Evolutionary conservation across 2,888 invertebrate genomes (phyloP).

Genomic region (Agrochola macilenta): DNA sequence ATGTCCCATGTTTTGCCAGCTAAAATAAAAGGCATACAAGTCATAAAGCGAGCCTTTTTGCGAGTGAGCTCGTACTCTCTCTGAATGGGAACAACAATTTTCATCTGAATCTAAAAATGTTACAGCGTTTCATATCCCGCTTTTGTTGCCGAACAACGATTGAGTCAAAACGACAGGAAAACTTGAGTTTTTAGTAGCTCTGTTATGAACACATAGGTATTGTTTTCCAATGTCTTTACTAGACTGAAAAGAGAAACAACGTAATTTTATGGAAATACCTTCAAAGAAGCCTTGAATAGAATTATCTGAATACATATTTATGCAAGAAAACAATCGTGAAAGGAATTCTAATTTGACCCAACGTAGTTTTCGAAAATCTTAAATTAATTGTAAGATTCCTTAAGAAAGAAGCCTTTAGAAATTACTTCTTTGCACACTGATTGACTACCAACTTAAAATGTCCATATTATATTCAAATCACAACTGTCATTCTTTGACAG

Average conservation of each 20-base stretch:
- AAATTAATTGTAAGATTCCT: not conserved
- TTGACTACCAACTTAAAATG: too few species aligned
- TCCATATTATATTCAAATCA: not conserved
- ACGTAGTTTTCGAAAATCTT: not conserved
- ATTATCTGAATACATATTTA: not conserved
- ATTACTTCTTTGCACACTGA: not conserved
- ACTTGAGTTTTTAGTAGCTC: conserved; percentile 12
- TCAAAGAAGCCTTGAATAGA: not conserved
- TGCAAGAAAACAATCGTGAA: not conserved
- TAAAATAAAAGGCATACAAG: conserved; percentile 40
- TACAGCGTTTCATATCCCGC: conserved; percentile 12
- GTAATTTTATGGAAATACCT: not conserved
- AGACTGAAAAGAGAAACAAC: not conserved
- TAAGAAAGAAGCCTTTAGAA: not conserved
- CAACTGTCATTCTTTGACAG: not conserved
- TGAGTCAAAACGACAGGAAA: not conserved
- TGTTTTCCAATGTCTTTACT: not conserved
- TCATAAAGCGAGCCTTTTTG: conserved; percentile 45
- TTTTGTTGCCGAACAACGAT: conserved; percentile 35
- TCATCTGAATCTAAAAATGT: conserved; percentile 56
- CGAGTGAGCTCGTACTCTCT: conserved; percentile 32
- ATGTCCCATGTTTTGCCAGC: conserved; percentile 6
- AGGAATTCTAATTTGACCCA: not conserved
- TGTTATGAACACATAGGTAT: not conserved
- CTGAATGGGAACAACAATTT: conserved; percentile 51